Base-by-base conservation (phyloP, 2,113 vertebrate genomes). In the Gallinago jamesoni region DNA sequence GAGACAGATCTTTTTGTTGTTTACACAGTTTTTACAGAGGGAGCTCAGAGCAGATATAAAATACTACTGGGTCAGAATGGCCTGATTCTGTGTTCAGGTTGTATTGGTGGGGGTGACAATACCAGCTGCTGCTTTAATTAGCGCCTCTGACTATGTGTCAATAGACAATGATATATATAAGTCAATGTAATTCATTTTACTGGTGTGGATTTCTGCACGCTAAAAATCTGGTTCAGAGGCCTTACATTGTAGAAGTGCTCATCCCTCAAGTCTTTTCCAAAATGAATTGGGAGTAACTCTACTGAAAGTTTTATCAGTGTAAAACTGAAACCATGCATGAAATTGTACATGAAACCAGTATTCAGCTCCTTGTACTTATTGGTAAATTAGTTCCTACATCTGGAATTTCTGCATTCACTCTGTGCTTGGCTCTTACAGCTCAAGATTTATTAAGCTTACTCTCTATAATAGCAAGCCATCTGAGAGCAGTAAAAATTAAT, bases 401-500 rank as follows among this genome's bases (percentile, higher is more conserved):
- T 91, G 64, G 63, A 75, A 3, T 81, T 89, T 67, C 52, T 81
- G 19, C 5, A 31, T 50, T 63, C 56, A 37, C 19, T 60, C 60
- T 57, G n/a, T 45, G 22, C 56, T 88, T 62, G 67, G 27, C 57
- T 41, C 24, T 87, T 52, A 18, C 14, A 78, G n/a, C 19, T 43
- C 23, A 79, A 85, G 19, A 53, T 95, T 60, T 68, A 85, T 87
- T 75, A 82, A 76, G 19, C 35, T 79, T 79, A n/a, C 30, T 73
- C 35, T 60, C 35, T 53, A 23, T 75, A 82, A 87, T 1, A 93
- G 79, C 43, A 90, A 90, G 4, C 27, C 87, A 57, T 76, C 63
- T 62, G 85, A 94, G 85, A 92, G 79, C 59, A 66, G 72, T 93
- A 94, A 95, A 93, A 93, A 93, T 83, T 90, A 96, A 92, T 92